Evolutionary conservation across 1,140 invertebrate genomes (phyloP).

Genomic region (Lasioglossum baleicum): DNA sequence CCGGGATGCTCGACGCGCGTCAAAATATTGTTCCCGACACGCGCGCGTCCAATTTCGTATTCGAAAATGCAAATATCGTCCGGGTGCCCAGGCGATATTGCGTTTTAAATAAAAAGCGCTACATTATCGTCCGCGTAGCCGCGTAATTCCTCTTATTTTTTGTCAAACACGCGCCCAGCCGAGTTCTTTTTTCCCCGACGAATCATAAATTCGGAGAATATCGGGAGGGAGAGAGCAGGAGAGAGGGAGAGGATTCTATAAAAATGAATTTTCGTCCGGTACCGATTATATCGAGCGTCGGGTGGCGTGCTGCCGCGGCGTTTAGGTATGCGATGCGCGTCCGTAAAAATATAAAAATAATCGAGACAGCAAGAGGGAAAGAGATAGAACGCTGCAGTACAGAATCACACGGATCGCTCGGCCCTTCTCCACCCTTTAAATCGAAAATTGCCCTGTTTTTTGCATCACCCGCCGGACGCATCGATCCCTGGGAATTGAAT

Average conservation of each 20-base stretch:
- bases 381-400: conserved; percentile 30
- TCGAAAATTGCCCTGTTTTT: conserved; percentile 24
- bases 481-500: conserved; percentile 28
- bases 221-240: conserved; percentile 28
- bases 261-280: conserved; percentile 56
- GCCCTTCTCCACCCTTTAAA: conserved; percentile 2
- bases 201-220: conserved; percentile 26
- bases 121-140: background rate
- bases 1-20: too few species aligned
- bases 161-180: conserved; percentile 3
- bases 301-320: conserved; percentile 4
- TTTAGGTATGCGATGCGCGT: conserved; percentile 51
- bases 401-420: conserved; percentile 33
- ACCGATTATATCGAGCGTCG: conserved; percentile 42
- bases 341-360: background rate
- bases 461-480: background rate
- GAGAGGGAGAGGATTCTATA: conserved; percentile 33
- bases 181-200: background rate
- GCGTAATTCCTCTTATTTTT: conserved; percentile 22
- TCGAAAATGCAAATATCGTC: conserved; percentile 15
- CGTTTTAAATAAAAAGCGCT: conserved; percentile 9
- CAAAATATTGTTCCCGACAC: background rate
- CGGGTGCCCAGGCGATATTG: background rate
- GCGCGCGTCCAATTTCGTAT: background rate
- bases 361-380: background rate